Evolutionary conservation across 2,113 vertebrate genomes (phyloP).

Genomic region (Pterocles gutturalis): DNA sequence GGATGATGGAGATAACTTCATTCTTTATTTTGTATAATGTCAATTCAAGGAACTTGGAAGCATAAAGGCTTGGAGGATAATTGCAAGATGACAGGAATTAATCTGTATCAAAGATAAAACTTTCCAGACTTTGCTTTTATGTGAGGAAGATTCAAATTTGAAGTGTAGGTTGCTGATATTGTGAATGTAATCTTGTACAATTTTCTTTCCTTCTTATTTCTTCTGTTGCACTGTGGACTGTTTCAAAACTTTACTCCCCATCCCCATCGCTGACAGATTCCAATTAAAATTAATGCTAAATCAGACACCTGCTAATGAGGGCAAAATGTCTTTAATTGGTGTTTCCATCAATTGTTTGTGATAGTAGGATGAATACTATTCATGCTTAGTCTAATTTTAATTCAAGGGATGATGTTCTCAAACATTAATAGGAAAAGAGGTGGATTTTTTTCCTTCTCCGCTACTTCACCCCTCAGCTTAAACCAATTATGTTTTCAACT

Average conservation of each 20-base stretch:
- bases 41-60: slow-evolving; percentile 9
- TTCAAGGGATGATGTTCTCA: neutral
- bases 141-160: neutral
- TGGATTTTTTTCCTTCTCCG: neutral
- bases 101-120: slow-evolving; percentile 16
- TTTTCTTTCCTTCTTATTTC: neutral
- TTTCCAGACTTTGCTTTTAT: neutral
- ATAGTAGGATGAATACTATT: neutral
- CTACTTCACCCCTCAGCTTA: neutral
- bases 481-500: neutral
- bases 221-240: neutral
- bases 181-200: neutral
- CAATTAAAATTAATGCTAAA: neutral
- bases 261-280: neutral
- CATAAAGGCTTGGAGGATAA: neutral
- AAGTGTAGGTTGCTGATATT: neutral
- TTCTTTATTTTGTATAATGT: neutral
- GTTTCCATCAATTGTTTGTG: neutral
- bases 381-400: neutral
- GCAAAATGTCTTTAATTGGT: neutral
- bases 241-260: neutral
- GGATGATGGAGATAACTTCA: neutral
- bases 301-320: neutral
- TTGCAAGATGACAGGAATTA: slow-evolving; percentile 15
- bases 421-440: neutral